A percentile compares a stretch with the other conserved stretches of the same genome.
Conservation (phyloP, 2,113 vertebrate species). For the Pelecanoides urinatrix region DNA sequence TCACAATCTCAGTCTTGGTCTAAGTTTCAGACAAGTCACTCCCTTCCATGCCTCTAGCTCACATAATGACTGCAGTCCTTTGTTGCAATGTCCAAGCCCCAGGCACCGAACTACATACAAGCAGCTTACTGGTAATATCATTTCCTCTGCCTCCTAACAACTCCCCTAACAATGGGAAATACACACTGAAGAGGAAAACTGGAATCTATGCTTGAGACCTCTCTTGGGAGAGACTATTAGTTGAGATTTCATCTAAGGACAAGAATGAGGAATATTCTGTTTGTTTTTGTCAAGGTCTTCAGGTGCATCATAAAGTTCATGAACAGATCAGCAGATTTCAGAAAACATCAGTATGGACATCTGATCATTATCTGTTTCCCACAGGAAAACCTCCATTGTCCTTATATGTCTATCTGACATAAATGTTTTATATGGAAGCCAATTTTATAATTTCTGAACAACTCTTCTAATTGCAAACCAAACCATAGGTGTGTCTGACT, state of each 20-base stretch:
- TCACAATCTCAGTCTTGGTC: not conserved
- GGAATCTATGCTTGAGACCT: not conserved
- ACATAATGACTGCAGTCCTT: not conserved
- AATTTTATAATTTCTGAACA: not conserved
- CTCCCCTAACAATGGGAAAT: not conserved
- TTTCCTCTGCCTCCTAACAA: not conserved
- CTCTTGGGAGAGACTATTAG: not conserved
- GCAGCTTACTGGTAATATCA: not conserved
- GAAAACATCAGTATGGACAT: not conserved
- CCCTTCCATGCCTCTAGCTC: not conserved
- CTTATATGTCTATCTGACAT: not conserved
- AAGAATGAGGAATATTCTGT: not conserved
- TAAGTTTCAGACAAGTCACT: not conserved
- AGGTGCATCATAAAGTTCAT: not conserved
- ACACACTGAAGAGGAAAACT: not conserved
- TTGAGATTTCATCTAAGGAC: not conserved
- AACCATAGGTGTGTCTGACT: not conserved
- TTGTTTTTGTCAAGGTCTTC: not conserved
- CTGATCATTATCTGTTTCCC: not conserved
- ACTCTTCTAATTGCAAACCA: not conserved
- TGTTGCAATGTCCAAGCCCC: not conserved
- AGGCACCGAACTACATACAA: not conserved
- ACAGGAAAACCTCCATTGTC: not conserved
- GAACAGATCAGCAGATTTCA: not conserved
- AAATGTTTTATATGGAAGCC: not conserved